Percentiles rank a stretch among this genome's conserved stretches.
Conservation (phyloP, 2,888 invertebrate genomes). For the Eudasyphora cyanicolor region DNA sequence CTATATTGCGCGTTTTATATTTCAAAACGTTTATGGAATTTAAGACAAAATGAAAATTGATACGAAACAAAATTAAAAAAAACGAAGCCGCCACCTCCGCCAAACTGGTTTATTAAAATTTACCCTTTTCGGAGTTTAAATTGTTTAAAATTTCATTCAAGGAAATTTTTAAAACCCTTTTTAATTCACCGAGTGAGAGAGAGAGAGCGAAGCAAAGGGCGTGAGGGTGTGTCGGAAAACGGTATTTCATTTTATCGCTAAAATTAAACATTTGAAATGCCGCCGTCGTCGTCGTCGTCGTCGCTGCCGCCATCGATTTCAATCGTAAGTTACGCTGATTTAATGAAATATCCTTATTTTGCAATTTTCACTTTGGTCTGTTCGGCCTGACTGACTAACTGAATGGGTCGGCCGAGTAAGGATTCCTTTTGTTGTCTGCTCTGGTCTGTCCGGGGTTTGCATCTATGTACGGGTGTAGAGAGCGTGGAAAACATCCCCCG, state of each 20-base stretch:
- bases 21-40: constrained; percentile 18
- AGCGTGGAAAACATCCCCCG: constrained; percentile 2
- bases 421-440: constrained; percentile 27
- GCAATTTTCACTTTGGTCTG: neutral
- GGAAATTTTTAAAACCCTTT: no score
- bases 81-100: neutral
- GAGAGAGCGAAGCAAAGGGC: neutral
- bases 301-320: neutral
- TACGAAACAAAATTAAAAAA: neutral
- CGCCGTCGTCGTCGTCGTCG: neutral
- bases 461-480: neutral
- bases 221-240: neutral
- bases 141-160: no score
- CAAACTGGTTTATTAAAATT: constrained; percentile 14
- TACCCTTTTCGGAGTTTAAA: neutral
- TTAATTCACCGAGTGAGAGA: neutral
- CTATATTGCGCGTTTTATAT: neutral
- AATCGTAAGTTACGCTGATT: neutral
- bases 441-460: neutral
- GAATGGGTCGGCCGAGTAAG: no score
- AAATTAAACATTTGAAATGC: neutral
- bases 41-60: constrained; percentile 16
- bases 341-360: constrained; percentile 21
- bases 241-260: neutral
- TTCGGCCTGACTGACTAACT: neutral